A percentile compares a stretch with the other conserved stretches of the same genome.
These are phyloP conservation scores for Stratiomys singularior DNA, from an alignment of 2,888 invertebrate species.

Conservation along the genomic window DNA sequence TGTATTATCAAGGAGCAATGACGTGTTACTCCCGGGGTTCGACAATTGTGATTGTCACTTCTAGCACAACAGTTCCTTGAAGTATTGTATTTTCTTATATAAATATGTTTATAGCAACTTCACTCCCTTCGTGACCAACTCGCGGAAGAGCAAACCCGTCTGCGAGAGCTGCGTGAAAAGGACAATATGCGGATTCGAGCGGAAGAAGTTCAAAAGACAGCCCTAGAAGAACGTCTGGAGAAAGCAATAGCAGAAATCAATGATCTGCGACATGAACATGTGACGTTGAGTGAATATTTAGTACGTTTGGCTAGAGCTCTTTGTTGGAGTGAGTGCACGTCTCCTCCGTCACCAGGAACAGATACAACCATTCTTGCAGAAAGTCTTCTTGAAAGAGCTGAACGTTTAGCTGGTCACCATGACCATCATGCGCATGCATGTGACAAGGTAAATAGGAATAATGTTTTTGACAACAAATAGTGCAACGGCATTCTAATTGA, in stretches of 20 bases:
- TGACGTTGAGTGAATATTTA: slow-evolving; percentile 77
- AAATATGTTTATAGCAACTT: slow-evolving; percentile 70
- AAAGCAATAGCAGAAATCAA: slow-evolving; percentile 83
- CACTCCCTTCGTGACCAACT: slow-evolving; percentile 82
- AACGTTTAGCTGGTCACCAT: slow-evolving; percentile 69
- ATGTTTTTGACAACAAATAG: neutral
- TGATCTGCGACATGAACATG: slow-evolving; percentile 66
- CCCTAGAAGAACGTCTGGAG: slow-evolving; percentile 79
- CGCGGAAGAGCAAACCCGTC: slow-evolving; percentile 76
- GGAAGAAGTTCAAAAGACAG: slow-evolving; percentile 73
- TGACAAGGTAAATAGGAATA: slow-evolving; percentile 52
- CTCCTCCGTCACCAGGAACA: slow-evolving; percentile 61
- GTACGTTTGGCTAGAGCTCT: slow-evolving; percentile 84
- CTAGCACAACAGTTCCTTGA: too few relatives aligned
- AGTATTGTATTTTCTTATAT: too few relatives aligned
- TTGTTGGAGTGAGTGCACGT: slow-evolving; percentile 66
- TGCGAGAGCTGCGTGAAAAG: slow-evolving; percentile 68
- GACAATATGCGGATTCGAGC: slow-evolving; percentile 74
- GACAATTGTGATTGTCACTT: too few relatives aligned
- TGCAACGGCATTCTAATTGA: slow-evolving; percentile 41
- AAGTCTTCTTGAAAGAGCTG: slow-evolving; percentile 83
- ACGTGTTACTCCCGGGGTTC: too few relatives aligned
- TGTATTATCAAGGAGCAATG: neutral
- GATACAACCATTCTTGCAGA: slow-evolving; percentile 71
- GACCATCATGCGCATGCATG: slow-evolving; percentile 57